These are phyloP conservation scores for Xenopus borealis DNA, from an alignment of 2,113 vertebrate genomes.

Conservation along the genomic window DNA sequence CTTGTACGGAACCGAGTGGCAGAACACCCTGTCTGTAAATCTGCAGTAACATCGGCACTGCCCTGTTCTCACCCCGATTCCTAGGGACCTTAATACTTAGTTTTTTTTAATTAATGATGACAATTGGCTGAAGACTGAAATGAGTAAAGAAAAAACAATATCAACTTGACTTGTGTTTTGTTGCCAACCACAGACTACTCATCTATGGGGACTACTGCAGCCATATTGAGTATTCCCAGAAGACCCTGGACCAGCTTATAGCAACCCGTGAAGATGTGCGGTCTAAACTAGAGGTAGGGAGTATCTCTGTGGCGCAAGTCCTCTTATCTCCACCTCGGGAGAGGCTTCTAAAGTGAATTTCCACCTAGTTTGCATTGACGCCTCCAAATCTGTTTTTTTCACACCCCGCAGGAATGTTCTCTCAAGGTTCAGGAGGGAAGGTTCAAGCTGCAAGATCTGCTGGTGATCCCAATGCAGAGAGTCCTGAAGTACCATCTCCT, in stretches of 20 bases:
- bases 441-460: slow-evolving; percentile 92
- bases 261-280: slow-evolving; percentile 83
- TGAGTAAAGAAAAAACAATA: neutral
- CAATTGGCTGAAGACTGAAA: too few relatives aligned
- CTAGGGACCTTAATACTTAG: too few relatives aligned
- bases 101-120: too few relatives aligned
- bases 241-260: slow-evolving; percentile 85
- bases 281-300: slow-evolving; percentile 86
- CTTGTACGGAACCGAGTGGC: too few relatives aligned
- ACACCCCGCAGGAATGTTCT: slow-evolving; percentile 80
- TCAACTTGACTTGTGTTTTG: slow-evolving; percentile 11
- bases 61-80: too few relatives aligned
- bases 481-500: slow-evolving; percentile 95
- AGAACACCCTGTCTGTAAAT: too few relatives aligned
- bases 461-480: slow-evolving; percentile 96
- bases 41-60: too few relatives aligned
- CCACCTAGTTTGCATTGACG: too few relatives aligned
- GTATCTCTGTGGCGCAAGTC: neutral
- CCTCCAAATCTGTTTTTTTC: neutral
- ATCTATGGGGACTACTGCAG: slow-evolving; percentile 97
- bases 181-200: slow-evolving; percentile 72
- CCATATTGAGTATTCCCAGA: slow-evolving; percentile 92
- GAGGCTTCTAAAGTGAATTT: neutral
- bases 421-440: slow-evolving; percentile 94
- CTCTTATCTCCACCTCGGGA: neutral